Evolutionary conservation across 2,113 vertebrate species (phyloP).

Genomic region (Microcebus jonahi): DNA sequence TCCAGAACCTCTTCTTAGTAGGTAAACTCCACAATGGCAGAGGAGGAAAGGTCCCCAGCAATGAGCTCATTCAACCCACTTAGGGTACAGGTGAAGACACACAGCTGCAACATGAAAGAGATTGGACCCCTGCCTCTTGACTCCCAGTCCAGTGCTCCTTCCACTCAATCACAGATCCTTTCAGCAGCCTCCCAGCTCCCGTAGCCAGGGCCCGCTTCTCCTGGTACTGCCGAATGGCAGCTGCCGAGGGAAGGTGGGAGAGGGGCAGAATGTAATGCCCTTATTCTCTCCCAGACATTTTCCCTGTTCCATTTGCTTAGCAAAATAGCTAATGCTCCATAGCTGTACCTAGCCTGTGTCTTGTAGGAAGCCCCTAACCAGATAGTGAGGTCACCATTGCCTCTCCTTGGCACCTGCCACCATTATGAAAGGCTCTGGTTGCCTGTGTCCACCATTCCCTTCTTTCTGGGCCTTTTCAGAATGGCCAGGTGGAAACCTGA

Average conservation of each 20-base stretch:
- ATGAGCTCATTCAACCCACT: neutral
- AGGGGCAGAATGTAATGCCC: neutral
- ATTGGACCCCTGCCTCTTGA: neutral
- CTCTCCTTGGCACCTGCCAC: neutral
- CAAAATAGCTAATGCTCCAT: neutral
- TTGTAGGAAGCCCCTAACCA: neutral
- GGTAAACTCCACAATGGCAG: neutral
- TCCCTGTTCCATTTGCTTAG: neutral
- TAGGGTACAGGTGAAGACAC: neutral
- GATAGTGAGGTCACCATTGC: neutral
- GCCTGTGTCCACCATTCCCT: neutral
- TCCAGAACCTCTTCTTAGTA: neutral
- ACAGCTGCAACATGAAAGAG: neutral
- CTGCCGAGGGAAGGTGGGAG: neutral
- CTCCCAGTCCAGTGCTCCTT: neutral
- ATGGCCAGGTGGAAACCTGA: slow-evolving; percentile 24
- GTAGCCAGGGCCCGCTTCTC: neutral
- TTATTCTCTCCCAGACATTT: neutral
- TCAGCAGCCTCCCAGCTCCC: neutral
- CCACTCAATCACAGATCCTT: neutral
- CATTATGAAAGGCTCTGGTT: neutral
- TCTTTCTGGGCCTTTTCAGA: neutral
- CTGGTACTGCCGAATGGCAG: neutral
- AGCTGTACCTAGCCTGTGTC: neutral
- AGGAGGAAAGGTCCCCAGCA: neutral